phyloP scores from a whole-genome alignment of 64 coral and sea anemone genomes.

The Catalaphyllia jardinei region DNA sequence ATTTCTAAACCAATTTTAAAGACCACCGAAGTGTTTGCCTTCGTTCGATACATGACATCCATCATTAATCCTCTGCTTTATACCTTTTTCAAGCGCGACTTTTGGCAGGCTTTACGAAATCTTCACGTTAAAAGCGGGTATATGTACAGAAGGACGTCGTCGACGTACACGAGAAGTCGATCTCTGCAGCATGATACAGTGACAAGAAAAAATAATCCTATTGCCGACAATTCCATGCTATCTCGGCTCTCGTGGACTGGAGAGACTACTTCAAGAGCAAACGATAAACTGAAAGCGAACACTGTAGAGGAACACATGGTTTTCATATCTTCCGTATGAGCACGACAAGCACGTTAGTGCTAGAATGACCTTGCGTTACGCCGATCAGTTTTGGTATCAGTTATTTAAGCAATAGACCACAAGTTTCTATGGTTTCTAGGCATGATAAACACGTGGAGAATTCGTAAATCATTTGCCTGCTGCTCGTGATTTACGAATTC shows the following conservation, averaged over 20 bases:
- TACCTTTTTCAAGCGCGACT: conserved; percentile 47
- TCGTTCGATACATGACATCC: conserved; percentile 18
- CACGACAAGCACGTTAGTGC: neutral
- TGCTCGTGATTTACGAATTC: too few species aligned
- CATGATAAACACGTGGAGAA: too few species aligned
- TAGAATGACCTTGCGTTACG: neutral
- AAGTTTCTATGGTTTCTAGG: too few species aligned
- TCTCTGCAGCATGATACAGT: neutral
- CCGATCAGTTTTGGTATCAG: too few species aligned
- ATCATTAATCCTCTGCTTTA: conserved; percentile 19
- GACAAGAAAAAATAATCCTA: neutral
- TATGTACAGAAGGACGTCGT: neutral
- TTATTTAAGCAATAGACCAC: too few species aligned
- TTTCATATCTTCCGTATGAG: neutral
- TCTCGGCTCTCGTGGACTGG: neutral
- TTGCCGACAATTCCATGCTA: neutral
- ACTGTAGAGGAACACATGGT: neutral
- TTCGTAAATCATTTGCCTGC: too few species aligned
- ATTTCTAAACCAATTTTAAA: neutral
- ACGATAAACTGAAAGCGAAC: neutral
- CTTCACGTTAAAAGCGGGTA: neutral
- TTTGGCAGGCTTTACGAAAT: conserved; percentile 13
- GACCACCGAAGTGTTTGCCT: neutral
- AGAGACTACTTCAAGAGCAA: neutral
- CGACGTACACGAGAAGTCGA: too few species aligned